Evolutionary conservation across 1,140 invertebrate species (phyloP), one percentile per base, ranked within the genome.

Genomic region (Drosophila suzukii): DNA sequence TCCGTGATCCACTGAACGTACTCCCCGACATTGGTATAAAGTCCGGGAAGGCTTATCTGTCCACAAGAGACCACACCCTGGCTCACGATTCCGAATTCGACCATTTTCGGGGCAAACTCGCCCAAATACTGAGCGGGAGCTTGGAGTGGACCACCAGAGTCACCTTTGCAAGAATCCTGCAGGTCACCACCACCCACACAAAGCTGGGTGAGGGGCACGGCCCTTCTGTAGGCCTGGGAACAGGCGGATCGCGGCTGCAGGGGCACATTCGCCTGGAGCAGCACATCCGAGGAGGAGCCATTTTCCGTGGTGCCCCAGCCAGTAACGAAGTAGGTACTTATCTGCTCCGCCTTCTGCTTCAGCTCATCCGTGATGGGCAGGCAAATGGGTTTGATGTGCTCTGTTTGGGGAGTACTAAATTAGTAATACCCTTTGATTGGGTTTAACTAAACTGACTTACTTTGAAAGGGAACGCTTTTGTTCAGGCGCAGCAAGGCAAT

Each of bases 351-450:
- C 5, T 92, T 88, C 15, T 80, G 78, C 61, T 91, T 88, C 36
- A 94, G 71, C 11, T 93, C 83, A 24, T 88, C 74, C 27, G 90
- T 84, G 8, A 89, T 82, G 8, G 96, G 96, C 3, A 97, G 81
- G 76, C 97, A 97, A 46, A 97, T 94, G 0, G 96, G 96, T 78
- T 94, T 93, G 13, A 97, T 94, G 75, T 93, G 94, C 51, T 93
- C 86, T 90, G 17, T 0, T 43, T 57, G 5, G 3, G 5, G 0
- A 32, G 13, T 1, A 4, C 39, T 6, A 4, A 27, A 41, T 11
- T 11, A 11, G 15, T 0, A 10, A 24, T 11, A 6, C 10, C 13
- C 17, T 4, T 8, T 7, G 0, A 17, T 6, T 1, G 2, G 0
- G 1, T 0, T 20, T 34, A 6, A 8, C 5, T 15, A 4, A n/a